Conservation (phyloP, 2,888 invertebrate genomes). For the Syritta pipiens region DNA sequence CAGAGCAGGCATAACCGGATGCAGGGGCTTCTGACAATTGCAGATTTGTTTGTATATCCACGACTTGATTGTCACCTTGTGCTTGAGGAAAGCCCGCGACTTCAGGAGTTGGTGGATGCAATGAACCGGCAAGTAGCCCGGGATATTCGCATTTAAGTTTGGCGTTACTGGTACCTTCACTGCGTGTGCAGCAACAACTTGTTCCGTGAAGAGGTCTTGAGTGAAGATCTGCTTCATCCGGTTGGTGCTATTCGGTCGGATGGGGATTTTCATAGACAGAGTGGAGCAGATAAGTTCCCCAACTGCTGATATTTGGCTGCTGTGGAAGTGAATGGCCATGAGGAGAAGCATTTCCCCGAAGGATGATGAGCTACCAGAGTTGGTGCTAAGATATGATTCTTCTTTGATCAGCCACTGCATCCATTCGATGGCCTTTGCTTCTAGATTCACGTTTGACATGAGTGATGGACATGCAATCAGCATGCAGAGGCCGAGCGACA, state of each 20-base stretch:
- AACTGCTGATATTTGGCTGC: conserved; percentile 95
- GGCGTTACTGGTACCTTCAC: conserved; percentile 97
- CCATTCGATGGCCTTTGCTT: conserved; percentile 94
- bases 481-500: conserved; percentile 95
- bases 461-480: conserved; percentile 95
- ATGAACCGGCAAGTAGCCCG: conserved; percentile 96
- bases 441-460: conserved; percentile 87
- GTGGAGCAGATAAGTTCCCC: conserved; percentile 96
- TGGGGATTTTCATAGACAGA: conserved; percentile 95
- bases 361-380: conserved; percentile 91
- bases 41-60: conserved; percentile 98
- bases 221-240: conserved; percentile 96
- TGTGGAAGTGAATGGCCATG: conserved; percentile 98
- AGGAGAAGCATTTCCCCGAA: conserved; percentile 97
- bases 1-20: conserved; percentile 94
- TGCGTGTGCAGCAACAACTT: conserved; percentile 97
- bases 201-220: conserved; percentile 97
- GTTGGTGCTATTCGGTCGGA: conserved; percentile 90
- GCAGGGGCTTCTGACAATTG: conserved; percentile 92
- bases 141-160: conserved; percentile 91
- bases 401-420: conserved; percentile 95
- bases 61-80: conserved; percentile 96
- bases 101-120: conserved; percentile 97
- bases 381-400: conserved; percentile 92
- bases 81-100: conserved; percentile 96